These are phyloP conservation scores for Glyphotaelius pellucidus DNA, from an alignment of 2,888 invertebrate genomes.

Conservation along the genomic window DNA sequence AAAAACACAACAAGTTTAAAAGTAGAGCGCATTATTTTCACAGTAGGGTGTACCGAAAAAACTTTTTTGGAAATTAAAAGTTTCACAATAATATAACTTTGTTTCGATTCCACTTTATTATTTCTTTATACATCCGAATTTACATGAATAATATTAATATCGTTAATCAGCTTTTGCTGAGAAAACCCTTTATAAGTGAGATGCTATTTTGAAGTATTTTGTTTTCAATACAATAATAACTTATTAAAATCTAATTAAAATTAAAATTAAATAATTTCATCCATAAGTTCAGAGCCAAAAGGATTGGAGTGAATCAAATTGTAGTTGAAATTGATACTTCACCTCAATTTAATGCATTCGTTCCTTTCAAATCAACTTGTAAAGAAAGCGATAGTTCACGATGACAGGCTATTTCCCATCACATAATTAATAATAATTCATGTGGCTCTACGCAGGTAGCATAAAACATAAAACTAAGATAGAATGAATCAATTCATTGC, in stretches of 20 bases:
- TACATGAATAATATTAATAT: background rate
- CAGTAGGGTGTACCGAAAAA: background rate
- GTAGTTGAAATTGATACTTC: background rate
- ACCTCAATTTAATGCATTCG: background rate
- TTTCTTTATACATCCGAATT: no score
- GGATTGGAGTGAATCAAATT: background rate
- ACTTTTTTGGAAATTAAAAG: no score
- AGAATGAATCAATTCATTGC: background rate
- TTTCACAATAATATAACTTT: no score
- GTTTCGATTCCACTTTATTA: no score
- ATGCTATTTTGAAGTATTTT: background rate
- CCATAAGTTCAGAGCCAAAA: background rate
- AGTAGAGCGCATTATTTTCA: background rate
- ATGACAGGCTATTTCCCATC: background rate
- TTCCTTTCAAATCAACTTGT: background rate
- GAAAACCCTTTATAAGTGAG: background rate
- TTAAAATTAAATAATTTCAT: background rate
- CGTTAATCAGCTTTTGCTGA: background rate
- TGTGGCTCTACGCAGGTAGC: background rate
- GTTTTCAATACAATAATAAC: background rate
- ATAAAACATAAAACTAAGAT: background rate
- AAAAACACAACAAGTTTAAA: background rate
- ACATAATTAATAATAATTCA: background rate
- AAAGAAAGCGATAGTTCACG: background rate
- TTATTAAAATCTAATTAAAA: background rate